Base-by-base conservation (phyloP, 2,888 invertebrate genomes). In the Temnothorax unifasciatus region DNA sequence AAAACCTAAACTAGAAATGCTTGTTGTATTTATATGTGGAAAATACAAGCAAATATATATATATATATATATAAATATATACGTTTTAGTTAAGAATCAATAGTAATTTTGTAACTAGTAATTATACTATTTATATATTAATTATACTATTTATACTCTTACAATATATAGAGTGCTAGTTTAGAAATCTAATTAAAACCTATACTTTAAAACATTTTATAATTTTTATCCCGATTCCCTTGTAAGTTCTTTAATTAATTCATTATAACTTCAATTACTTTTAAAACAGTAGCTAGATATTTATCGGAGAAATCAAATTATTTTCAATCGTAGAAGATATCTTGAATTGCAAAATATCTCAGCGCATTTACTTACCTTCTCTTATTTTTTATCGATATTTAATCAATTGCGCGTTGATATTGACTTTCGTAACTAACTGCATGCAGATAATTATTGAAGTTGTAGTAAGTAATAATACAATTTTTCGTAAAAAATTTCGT, bases 21-120 rank as follows among this genome's bases (percentile, higher is more conserved):
- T 15, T 66, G 11, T 38, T 50, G 29, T 13, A 59, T 25, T 73
- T 84, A 61, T 82, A 76, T n/a, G 38, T 66, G 8, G 44, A 64
- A 76, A 54, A 41, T 71, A 52, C 21, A 64, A n/a, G 3, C 18
- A 63, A 66, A 84, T 84, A 85, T 71, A 29, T 29, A 84, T 84
- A 85, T 69, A 84, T 84, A 85, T 69, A 1, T 25, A 25, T 25
- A n/a, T n/a, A n/a, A n/a, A n/a, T n/a, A n/a, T n/a, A 25, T 2
- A 69, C 68, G 44, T 50, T 61, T 64, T 50, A 15, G 11, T 11
- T 15, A 25, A 8, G 6, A 66, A 25, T 11, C 11, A 38, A 38
- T 64, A 38, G 21, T 8, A 64, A 15, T 5, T 21, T 64, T 41
- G 21, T 64, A 64, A 64, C 34, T 34, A 38, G 11, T 38, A n/a